Base-by-base conservation (phyloP, 2,797 vertebrate genomes). In the Sparus aurata region DNA sequence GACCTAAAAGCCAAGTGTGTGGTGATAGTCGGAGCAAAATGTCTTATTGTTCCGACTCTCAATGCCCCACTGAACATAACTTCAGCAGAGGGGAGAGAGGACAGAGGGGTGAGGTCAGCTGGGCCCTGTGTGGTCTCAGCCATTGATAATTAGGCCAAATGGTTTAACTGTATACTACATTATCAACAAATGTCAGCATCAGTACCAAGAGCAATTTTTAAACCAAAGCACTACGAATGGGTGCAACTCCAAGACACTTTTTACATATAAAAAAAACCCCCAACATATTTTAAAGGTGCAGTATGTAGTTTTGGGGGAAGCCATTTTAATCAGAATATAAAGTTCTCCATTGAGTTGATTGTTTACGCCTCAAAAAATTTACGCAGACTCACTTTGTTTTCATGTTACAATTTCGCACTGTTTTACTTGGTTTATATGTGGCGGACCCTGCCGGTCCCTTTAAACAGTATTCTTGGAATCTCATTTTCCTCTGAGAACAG, bases 41-140 rank as follows among this genome's bases (percentile, higher is more conserved):
- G 63, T 58, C 66, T 73, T 45, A 83, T 87, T 88, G 88, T 91
- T 83, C 79, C 34, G 60, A 68, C 38, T 69, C 50, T 86, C 18
- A 77, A 68, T 57, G 76, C 58, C 59, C 50, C 50, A 70, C 20
- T 77, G 70, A 75, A 52, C 38, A 22, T 22, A 53, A 55, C 34
- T 57, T 59, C 43, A 77, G 63, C 27, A 45, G 23, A 71, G 60
- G 52, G 71, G 22, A 8, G 70, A 3, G 72, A 49, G 69, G 53
- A 57, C 20, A 62, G 72, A 45, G 69, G 50, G 49, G 34, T 10
- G 30, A 53, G 3, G 15, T 27, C 67, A 73, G 68, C 45, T 22
- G 65, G 15, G 38, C 9, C 65, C 8, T 61, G 59, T 58, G 75
- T 52, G 75, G 57, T 62, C 69, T 52, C 65, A 9, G n/a, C 55